Conservation (phyloP, 2,888 invertebrate species). For the Thyatira batis region DNA sequence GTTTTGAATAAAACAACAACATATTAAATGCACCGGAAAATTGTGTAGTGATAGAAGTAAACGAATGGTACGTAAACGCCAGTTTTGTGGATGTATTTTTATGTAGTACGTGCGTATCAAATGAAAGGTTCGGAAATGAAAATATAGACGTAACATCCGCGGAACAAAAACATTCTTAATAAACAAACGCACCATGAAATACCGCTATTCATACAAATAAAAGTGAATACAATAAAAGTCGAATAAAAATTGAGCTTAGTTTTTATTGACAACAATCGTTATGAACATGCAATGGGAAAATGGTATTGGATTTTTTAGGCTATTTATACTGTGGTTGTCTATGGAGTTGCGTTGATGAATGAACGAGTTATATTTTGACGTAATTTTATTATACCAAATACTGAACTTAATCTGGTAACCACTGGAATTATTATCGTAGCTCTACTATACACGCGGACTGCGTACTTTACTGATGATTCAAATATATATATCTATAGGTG, state of each 20-base stretch:
- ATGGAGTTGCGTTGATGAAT: too few relatives aligned
- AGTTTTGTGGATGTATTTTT: constrained; percentile 18
- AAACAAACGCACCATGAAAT: constrained; percentile 11
- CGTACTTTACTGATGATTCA: too few relatives aligned
- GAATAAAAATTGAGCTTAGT: neutral
- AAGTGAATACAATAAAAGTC: neutral
- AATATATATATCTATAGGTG: too few relatives aligned
- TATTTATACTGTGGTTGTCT: neutral
- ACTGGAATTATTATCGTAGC: too few relatives aligned
- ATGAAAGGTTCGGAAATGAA: constrained; percentile 16
- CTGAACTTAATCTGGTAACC: too few relatives aligned
- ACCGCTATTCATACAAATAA: neutral
- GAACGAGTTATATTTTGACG: neutral
- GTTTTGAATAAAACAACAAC: constrained; percentile 12
- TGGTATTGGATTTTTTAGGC: neutral
- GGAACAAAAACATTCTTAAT: neutral
- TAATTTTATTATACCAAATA: too few relatives aligned
- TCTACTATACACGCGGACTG: too few relatives aligned
- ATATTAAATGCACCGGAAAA: constrained; percentile 32
- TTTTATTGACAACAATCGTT: neutral
- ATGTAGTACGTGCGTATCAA: constrained; percentile 16
- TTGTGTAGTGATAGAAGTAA: constrained; percentile 20
- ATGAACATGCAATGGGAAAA: neutral
- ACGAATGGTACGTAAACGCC: constrained; percentile 14
- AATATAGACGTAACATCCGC: constrained; percentile 1